A percentile compares a stretch with the other conserved stretches of the same genome.
Evolutionary conservation across 2,797 vertebrate genomes (phyloP).

Genomic region (Semaprochilodus insignis): DNA sequence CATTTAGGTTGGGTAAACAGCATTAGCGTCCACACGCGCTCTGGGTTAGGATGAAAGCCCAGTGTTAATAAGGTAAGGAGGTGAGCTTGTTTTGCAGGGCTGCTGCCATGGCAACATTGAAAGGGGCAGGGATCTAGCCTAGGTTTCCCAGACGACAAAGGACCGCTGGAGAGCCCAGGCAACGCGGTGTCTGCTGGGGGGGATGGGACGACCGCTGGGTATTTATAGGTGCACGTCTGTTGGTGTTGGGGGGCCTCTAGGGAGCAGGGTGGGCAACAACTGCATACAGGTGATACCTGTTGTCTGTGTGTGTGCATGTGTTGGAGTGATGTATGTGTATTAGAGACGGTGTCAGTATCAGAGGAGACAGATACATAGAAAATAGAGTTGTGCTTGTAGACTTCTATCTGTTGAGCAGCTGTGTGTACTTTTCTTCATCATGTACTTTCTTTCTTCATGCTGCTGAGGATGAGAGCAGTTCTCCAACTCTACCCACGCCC

Average conservation of each 20-base stretch:
- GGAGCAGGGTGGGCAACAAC: neutral
- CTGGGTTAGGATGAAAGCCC: slow-evolving; percentile 24
- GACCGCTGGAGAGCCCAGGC: slow-evolving; percentile 60
- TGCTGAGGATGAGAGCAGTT: slow-evolving; percentile 52
- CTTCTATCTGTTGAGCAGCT: slow-evolving; percentile 52
- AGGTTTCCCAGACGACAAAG: slow-evolving; percentile 65
- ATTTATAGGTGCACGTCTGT: slow-evolving; percentile 28
- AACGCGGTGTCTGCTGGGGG: slow-evolving; percentile 39
- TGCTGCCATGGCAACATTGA: slow-evolving; percentile 78
- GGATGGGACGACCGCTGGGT: slow-evolving; percentile 40
- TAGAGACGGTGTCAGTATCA: slow-evolving; percentile 30
- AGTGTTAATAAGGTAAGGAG: slow-evolving; percentile 66
- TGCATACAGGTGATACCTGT: slow-evolving; percentile 16
- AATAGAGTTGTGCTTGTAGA: slow-evolving; percentile 32
- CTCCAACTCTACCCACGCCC: slow-evolving; percentile 24
- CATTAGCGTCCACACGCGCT: slow-evolving; percentile 52
- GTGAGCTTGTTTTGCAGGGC: slow-evolving; percentile 76
- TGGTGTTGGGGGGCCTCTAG: neutral
- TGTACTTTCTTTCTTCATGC: slow-evolving; percentile 30
- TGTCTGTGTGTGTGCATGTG: neutral
- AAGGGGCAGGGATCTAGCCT: slow-evolving; percentile 71
- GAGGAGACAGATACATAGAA: slow-evolving; percentile 36
- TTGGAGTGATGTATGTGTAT: neutral
- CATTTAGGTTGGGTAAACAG: slow-evolving; percentile 41
- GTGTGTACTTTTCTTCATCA: slow-evolving; percentile 32